Percentiles rank a stretch among this genome's conserved stretches.
Evolutionary conservation across 2,888 invertebrate species (phyloP).

Genomic region (Catocala fraxini): DNA sequence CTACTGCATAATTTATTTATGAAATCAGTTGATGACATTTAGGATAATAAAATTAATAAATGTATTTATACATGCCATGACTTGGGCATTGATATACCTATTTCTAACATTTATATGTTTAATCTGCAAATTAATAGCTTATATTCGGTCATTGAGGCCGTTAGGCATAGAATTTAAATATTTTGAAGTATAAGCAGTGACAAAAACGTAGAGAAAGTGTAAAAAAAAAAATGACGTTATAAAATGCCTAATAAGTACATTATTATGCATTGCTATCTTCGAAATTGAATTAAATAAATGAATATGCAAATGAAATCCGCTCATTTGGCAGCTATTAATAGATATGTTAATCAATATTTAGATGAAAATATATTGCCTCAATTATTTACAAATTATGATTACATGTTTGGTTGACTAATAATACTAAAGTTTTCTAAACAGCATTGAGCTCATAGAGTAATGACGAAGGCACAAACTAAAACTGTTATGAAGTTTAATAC

Average conservation of each 20-base stretch:
- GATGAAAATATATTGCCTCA: neutral
- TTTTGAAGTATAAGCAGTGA: too few species aligned
- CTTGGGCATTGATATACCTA: too few species aligned
- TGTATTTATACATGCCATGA: too few species aligned
- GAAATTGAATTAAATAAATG: constrained; percentile 4
- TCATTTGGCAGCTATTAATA: constrained; percentile 16
- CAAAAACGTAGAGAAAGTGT: too few species aligned
- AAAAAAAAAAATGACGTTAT: too few species aligned
- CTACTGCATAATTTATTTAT: too few species aligned
- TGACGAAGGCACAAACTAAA: constrained; percentile 38
- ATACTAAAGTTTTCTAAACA: constrained; percentile 38
- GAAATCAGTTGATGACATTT: too few species aligned
- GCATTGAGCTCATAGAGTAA: constrained; percentile 31
- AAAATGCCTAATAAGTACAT: neutral
- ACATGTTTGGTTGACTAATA: constrained; percentile 35
- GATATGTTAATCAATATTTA: constrained; percentile 2
- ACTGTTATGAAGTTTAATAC: constrained; percentile 42
- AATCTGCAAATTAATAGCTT: too few species aligned
- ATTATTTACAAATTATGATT: constrained; percentile 13
- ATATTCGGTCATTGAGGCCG: too few species aligned
- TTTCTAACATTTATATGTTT: too few species aligned
- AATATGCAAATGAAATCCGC: constrained; percentile 7
- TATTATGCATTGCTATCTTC: constrained; percentile 2
- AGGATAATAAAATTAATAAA: too few species aligned
- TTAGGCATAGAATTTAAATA: too few species aligned